phyloP scores from a whole-genome alignment of 92 coral and sea anemone species.

The Bergia sp. region DNA sequence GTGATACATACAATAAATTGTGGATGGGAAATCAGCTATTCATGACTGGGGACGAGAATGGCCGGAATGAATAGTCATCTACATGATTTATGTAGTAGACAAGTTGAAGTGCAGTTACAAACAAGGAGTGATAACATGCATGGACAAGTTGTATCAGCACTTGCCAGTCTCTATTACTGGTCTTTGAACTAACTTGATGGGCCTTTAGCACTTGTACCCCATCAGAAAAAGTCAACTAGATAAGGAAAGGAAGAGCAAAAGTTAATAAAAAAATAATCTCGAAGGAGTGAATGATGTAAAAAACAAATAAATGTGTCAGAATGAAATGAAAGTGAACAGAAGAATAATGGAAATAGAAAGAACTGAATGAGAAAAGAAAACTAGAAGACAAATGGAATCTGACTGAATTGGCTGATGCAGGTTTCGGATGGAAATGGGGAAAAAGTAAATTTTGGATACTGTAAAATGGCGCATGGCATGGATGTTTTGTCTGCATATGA shows the following conservation, averaged over 20 bases:
- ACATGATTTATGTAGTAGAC: background rate
- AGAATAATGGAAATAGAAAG: too few relatives aligned
- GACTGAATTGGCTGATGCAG: background rate
- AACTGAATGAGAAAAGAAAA: too few relatives aligned
- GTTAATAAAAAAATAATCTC: background rate
- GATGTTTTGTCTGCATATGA: background rate
- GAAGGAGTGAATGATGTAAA: background rate
- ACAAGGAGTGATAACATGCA: background rate
- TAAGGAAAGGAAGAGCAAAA: slow-evolving; percentile 6
- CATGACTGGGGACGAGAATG: too few relatives aligned
- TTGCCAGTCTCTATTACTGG: background rate
- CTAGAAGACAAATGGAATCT: background rate
- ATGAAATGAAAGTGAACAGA: background rate
- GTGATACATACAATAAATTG: too few relatives aligned
- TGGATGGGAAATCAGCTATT: too few relatives aligned
- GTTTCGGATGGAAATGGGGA: background rate
- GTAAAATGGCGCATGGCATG: background rate
- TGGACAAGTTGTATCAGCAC: background rate
- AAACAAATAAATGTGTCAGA: background rate
- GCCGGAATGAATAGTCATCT: too few relatives aligned
- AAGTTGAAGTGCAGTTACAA: background rate
- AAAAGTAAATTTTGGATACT: background rate
- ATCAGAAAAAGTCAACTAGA: slow-evolving; percentile 35
- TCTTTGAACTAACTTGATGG: slow-evolving; percentile 37
- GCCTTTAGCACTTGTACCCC: slow-evolving; percentile 34